Base-by-base conservation (phyloP, 2,113 vertebrate species). In the Podocnemis expansa region DNA sequence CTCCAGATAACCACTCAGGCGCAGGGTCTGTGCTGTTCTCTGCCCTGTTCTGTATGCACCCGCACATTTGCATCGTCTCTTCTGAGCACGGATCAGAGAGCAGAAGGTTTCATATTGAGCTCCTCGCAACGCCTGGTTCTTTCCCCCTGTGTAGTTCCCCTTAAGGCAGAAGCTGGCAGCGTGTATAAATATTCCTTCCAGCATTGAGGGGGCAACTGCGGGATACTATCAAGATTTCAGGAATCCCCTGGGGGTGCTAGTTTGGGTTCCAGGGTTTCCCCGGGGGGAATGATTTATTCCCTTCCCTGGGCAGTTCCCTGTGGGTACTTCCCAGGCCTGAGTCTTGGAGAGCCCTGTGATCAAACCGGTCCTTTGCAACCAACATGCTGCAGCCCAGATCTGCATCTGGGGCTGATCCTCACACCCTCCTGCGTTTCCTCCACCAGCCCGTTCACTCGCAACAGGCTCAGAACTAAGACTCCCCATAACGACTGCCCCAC, bases 81-180 rank as follows among this genome's bases (percentile, higher is more conserved):
- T 52, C 51, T 52, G 51, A 52, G 51, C 4, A 4, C 60, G 8
- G 60, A 31, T 1, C 16, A 5, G 4, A 16, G 60, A n/a, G 60
- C 31, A n/a, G 60, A 13, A 16, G 29, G 29, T 34, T 60, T 60
- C 58, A 34, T 31, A 31, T 31, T 17, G 58, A 31, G 58, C 29
- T 60, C 29, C 14, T 16, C 14, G 14, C 16, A 52, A 52, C 51
- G 51, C 51, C 51, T 14, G 13, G 52, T 6, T 27, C 45, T 63
- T 11, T 24, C 19, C 49, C 56, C 8, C 0, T n/a, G 0, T 2
- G 14, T 6, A 3, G 7, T 16, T 3, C 6, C 1, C 0, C 16
- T 25, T 24, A 70, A n/a, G 4, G 10, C 31, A 25, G n/a, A 19
- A 82, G 34, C 31, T 16, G 14, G 60, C 31, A 63, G 58, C 3